A percentile compares a stretch with the other conserved stretches of the same genome.
phyloP scores from a whole-genome alignment of 2,113 vertebrate species.

The Pterocles gutturalis region DNA sequence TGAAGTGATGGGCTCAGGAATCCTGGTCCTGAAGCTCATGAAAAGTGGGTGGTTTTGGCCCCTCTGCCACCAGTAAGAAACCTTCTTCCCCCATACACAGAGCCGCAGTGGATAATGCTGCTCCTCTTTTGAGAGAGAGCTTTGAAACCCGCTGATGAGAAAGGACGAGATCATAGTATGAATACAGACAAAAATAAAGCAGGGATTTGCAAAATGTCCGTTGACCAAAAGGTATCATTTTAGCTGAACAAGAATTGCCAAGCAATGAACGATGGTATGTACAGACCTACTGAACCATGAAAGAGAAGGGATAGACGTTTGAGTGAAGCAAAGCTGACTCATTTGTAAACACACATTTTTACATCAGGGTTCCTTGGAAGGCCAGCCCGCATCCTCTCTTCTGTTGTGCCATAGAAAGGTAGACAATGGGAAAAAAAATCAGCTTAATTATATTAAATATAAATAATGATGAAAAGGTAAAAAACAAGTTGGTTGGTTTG shows the following conservation, averaged over 20 bases:
- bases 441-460: not conserved
- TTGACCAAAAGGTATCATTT: not conserved
- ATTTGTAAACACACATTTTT: not conserved
- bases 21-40: not conserved
- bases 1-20: not conserved
- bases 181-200: not conserved
- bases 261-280: not conserved
- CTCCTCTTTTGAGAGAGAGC: not conserved
- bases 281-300: not conserved
- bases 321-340: slow-evolving; percentile 32
- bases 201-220: slow-evolving; percentile 22
- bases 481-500: not conserved
- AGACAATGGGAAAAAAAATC: not conserved
- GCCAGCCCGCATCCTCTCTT: not conserved
- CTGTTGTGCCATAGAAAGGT: not conserved
- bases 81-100: accelerated
- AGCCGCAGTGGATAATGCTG: not conserved
- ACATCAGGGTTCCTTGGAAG: not conserved
- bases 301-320: not conserved
- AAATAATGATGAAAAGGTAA: not conserved
- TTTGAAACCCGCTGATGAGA: not conserved
- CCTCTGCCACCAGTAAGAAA: not conserved
- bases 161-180: not conserved
- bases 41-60: not conserved
- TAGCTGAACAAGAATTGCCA: slow-evolving; percentile 44